A percentile compares a stretch with the other conserved stretches of the same genome.
phyloP scores from a whole-genome alignment of 2,113 vertebrate genomes.

The Myotis yumanensis region DNA sequence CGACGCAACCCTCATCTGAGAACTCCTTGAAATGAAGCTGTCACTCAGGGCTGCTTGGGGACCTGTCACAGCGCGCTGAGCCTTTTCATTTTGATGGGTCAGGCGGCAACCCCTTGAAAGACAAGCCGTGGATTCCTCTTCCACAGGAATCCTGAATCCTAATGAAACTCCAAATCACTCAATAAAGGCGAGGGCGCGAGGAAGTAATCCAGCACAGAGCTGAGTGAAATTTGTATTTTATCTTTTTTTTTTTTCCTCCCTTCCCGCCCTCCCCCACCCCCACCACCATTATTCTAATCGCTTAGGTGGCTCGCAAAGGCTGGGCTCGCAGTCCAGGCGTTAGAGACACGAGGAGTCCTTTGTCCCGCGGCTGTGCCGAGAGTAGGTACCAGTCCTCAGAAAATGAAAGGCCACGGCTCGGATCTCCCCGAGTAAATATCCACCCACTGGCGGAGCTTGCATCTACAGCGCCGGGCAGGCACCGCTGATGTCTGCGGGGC shows the following conservation, averaged over 20 bases:
- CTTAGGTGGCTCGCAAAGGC: slow-evolving; percentile 79
- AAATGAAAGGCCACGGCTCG: slow-evolving; percentile 85
- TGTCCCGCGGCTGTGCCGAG: slow-evolving; percentile 82
- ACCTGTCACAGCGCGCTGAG: slow-evolving; percentile 89
- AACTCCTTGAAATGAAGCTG: slow-evolving; percentile 91
- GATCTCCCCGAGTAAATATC: slow-evolving; percentile 87
- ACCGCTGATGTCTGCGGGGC: slow-evolving; percentile 71
- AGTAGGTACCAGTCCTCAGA: slow-evolving; percentile 83
- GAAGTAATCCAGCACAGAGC: slow-evolving; percentile 86
- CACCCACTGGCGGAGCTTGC: slow-evolving; percentile 38
- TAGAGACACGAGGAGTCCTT: slow-evolving; percentile 82
- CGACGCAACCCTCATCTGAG: slow-evolving; percentile 88
- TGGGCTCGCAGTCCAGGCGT: slow-evolving; percentile 74
- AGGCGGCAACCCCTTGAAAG: slow-evolving; percentile 89
- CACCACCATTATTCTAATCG: slow-evolving; percentile 81
- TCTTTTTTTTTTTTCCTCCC: slow-evolving; percentile 52
- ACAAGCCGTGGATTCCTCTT: slow-evolving; percentile 86
- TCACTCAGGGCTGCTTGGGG: slow-evolving; percentile 89
- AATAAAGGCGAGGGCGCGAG: slow-evolving; percentile 87
- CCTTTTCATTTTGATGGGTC: slow-evolving; percentile 93
- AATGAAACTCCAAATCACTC: slow-evolving; percentile 90
- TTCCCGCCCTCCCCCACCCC: accelerated
- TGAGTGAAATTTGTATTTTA: slow-evolving; percentile 88
- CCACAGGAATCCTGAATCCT: slow-evolving; percentile 89
- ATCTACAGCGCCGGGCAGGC: not conserved